Evolutionary conservation across 2,888 invertebrate species (phyloP), one percentile per base, ranked within the genome.

Genomic region (Pemphredon lugubris): DNA sequence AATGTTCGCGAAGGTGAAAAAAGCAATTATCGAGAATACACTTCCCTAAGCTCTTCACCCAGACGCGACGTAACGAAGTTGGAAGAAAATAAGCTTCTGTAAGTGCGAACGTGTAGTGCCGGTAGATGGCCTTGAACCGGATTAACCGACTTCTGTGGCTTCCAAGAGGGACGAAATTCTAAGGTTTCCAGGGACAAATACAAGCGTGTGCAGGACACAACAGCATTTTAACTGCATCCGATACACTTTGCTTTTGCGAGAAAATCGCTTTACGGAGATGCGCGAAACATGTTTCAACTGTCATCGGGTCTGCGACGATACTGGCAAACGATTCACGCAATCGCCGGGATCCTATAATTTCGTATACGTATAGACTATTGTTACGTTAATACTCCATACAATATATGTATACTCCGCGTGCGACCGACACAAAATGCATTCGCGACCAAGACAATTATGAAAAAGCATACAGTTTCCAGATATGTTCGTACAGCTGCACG

Each of bases 111-210:
- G 54, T 2, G 44, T 47, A 23, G 11, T 61, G 26, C 13, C 54
- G 30, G 23, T 32, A 55, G 11, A 53, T 50, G 69, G 51, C 79
- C 77, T 79, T 79, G 79, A 71, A 79, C 65, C 57, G 69, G 65
- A 64, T 66, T 20, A 60, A 26, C 18, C 50, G 42, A 51, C 61
- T 64, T 66, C 58, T 58, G 32, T 4, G 67, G 63, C 47, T 79
- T 72, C 71, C 71, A 72, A 44, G 44, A 39, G 42, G 51, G 44
- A 70, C 67, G 60, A 64, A 70, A 78, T 73, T 51, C 69, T 76
- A 74, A 64, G 58, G 54, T 71, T 75, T 71, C 65, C 51, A 59
- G 54, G 47, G 59, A 73, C 47, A 21, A 71, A 48, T 44, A 26
- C 37, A 13, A 32, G 18, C 37, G 45, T 34, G 47, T 50, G 34